Base-by-base conservation (phyloP, 2,888 invertebrate genomes). In the Tipula lateralis region DNA sequence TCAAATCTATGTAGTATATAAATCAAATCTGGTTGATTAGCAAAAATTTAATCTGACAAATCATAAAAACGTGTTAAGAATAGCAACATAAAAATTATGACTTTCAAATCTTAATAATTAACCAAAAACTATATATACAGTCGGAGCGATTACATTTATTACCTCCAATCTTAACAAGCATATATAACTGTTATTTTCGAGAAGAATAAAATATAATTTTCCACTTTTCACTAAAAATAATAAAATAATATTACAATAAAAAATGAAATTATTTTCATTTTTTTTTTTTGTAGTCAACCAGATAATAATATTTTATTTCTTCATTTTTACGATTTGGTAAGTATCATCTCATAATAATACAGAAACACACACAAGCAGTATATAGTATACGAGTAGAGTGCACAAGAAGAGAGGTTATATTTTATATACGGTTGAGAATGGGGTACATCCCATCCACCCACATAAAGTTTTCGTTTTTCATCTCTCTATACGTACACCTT, bases 281-380 rank as follows among this genome's bases (percentile, higher is more conserved):
- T 66, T 7, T 44, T 44, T 44, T 7, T 44, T 66, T 24, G 19
- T 24, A 19, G 66, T 24, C 66, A 66, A 24, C 66, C 24, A 66
- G 66, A 66, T 66, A 66, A 66, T 66, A 66, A 66, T 66, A 66
- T 66, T 66, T 66, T 66, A 66, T 66, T 66, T 66, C 66, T 66
- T 66, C 66, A 66, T 66, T 66, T 66, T 66, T 66, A 66, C 66
- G 66, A 66, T 66, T 66, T 66, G 66, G 66, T 66, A 66, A 66
- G 66, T 66, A 66, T 66, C 66, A 66, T 66, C 66, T 19, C 66
- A 66, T 66, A 66, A 66, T 66, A 16, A n/a, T 3, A 24, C 66
- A 24, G 2, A 44, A 13, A 44, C 44, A 44, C 44, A 44, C 39
- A 44, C 50, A 19, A 13, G n/a, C 39, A 44, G 39, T 44, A 44